Conservation (phyloP, 92 coral and sea anemone genomes). For the Montipora capitata region DNA sequence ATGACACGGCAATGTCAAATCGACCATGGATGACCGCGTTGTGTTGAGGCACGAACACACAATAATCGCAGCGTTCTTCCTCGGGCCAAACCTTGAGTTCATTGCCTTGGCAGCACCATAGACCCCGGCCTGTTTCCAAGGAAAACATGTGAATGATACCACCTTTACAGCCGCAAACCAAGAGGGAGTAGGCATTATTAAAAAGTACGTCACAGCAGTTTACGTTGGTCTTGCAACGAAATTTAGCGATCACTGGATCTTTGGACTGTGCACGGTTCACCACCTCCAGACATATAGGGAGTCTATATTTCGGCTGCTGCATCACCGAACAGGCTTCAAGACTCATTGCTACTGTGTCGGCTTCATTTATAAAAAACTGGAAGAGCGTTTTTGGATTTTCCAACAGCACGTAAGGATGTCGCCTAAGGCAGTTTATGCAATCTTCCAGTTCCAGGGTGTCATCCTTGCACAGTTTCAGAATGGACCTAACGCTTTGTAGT, state of each 20-base stretch:
- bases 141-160: conserved; percentile 74
- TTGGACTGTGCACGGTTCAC: conserved; percentile 53
- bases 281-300: conserved; percentile 52
- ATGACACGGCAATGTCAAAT: conserved; percentile 50
- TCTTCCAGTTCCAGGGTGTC: conserved; percentile 55
- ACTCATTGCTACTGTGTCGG: conserved; percentile 42
- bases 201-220: conserved; percentile 70
- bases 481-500: conserved; percentile 39
- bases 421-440: conserved; percentile 62
- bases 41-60: conserved; percentile 63
- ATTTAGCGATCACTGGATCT: conserved; percentile 57
- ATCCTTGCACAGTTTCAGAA: conserved; percentile 19
- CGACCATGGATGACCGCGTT: conserved; percentile 61
- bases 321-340: conserved; percentile 46
- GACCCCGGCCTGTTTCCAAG: conserved; percentile 64
- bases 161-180: conserved; percentile 67
- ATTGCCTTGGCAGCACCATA: conserved; percentile 45
- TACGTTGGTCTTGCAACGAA: conserved; percentile 51
- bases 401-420: conserved; percentile 36
- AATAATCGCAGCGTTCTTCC: conserved; percentile 63
- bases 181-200: conserved; percentile 24
- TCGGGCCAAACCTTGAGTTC: conserved; percentile 70
- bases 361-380: conserved; percentile 65
- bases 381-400: conserved; percentile 59
- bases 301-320: conserved; percentile 41